Percentiles rank a stretch among this genome's conserved stretches.
phyloP scores from a whole-genome alignment of 2,113 vertebrate genomes.

The Sarotherodon lohbergeri region DNA sequence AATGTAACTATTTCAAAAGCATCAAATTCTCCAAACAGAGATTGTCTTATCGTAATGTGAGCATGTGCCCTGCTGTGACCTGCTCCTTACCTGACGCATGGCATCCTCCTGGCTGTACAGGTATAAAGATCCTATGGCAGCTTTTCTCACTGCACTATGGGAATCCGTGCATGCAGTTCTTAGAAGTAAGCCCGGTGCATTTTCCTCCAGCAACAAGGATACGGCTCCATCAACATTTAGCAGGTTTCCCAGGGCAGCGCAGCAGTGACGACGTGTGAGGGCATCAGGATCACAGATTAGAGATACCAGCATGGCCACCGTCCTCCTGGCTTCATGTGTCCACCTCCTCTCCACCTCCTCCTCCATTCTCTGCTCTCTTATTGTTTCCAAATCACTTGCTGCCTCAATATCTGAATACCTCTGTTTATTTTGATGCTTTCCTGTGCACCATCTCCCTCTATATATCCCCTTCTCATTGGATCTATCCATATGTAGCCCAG shows the following conservation, averaged over 20 bases:
- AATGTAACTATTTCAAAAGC: background rate
- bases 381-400: background rate
- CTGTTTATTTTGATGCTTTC: background rate
- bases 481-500: background rate
- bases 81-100: conserved; percentile 54
- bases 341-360: conserved; percentile 18
- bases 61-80: background rate
- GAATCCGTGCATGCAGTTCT: conserved; percentile 46
- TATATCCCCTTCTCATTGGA: background rate
- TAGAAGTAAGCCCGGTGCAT: conserved; percentile 44
- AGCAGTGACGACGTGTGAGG: conserved; percentile 65
- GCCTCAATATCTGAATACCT: background rate
- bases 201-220: conserved; percentile 35
- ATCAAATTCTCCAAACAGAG: background rate
- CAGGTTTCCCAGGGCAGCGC: conserved; percentile 61
- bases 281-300: conserved; percentile 62
- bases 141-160: no score
- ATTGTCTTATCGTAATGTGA: background rate
- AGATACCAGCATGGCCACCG: conserved; percentile 21
- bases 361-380: background rate
- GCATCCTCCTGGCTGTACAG: conserved; percentile 53
- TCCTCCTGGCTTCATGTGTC: conserved; percentile 52
- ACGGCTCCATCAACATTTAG: conserved; percentile 24
- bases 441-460: background rate
- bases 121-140: conserved; percentile 46